phyloP scores from a whole-genome alignment of 2,113 vertebrate genomes.

The Murina feae region DNA sequence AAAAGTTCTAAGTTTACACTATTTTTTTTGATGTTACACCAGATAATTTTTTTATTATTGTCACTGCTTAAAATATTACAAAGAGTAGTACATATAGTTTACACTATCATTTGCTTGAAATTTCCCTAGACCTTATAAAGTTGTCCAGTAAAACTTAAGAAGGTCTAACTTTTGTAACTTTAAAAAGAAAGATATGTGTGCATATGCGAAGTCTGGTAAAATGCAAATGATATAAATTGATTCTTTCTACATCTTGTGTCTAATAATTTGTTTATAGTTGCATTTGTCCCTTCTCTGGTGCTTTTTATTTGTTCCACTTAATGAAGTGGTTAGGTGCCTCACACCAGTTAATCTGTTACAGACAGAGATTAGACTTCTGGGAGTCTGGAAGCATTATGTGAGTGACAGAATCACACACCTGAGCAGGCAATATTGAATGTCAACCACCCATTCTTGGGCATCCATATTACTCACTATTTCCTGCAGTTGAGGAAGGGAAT shows the following conservation, averaged over 20 bases:
- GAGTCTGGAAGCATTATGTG: rapidly evolving
- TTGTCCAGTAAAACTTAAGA: neutral
- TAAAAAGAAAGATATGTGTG: neutral
- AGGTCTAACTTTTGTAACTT: neutral
- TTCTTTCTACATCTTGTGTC: neutral
- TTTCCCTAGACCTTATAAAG: neutral
- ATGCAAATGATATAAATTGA: rapidly evolving
- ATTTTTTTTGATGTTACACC: too few relatives aligned
- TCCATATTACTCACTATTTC: neutral
- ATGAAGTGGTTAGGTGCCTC: rapidly evolving
- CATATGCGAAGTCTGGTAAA: neutral
- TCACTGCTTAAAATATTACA: too few relatives aligned
- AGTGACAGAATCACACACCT: rapidly evolving
- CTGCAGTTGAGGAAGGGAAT: neutral
- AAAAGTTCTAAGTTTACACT: neutral
- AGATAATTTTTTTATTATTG: too few relatives aligned
- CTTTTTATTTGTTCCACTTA: too few relatives aligned
- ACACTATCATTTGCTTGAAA: neutral
- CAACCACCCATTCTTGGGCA: neutral
- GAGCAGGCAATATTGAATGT: rapidly evolving
- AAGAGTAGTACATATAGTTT: too few relatives aligned
- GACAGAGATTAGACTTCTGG: neutral
- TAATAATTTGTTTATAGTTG: rapidly evolving
- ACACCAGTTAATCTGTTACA: rapidly evolving
- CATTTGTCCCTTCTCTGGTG: neutral